A percentile compares a stretch with the other conserved stretches of the same genome.
These are phyloP conservation scores for Vanessa cardui DNA, from an alignment of 2,888 invertebrate genomes.

Conservation along the genomic window DNA sequence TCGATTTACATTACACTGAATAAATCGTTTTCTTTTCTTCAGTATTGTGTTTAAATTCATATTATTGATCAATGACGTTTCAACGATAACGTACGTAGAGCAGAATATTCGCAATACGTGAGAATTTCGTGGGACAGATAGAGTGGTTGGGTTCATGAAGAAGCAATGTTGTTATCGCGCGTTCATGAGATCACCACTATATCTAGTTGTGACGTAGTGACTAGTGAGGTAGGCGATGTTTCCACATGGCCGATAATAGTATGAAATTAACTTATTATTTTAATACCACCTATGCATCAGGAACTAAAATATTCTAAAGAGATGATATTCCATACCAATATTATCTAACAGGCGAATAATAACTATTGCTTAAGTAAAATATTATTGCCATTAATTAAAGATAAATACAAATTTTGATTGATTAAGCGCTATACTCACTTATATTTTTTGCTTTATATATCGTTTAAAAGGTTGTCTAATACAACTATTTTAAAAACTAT, in stretches of 20 bases:
- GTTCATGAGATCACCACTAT: conserved; percentile 78
- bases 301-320: neutral
- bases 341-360: neutral
- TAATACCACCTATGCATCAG: conserved; percentile 3
- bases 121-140: conserved; percentile 35
- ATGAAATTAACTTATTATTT: conserved; percentile 29
- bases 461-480: neutral
- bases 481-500: conserved; percentile 3
- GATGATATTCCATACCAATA: neutral
- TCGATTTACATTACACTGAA: too few relatives aligned
- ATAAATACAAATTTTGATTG: too few relatives aligned
- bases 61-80: neutral
- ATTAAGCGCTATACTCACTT: too few relatives aligned
- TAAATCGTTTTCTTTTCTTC: too few relatives aligned
- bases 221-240: conserved; percentile 42
- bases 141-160: conserved; percentile 42
- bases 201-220: conserved; percentile 70
- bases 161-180: conserved; percentile 53
- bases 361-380: too few relatives aligned
- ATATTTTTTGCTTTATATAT: too few relatives aligned
- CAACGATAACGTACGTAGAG: neutral
- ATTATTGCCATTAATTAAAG: neutral
- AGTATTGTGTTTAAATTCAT: neutral
- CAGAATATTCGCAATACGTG: conserved; percentile 18
- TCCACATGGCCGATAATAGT: conserved; percentile 27